Base-by-base conservation (phyloP, 2,888 invertebrate species). In the Agapostemon virescens region DNA sequence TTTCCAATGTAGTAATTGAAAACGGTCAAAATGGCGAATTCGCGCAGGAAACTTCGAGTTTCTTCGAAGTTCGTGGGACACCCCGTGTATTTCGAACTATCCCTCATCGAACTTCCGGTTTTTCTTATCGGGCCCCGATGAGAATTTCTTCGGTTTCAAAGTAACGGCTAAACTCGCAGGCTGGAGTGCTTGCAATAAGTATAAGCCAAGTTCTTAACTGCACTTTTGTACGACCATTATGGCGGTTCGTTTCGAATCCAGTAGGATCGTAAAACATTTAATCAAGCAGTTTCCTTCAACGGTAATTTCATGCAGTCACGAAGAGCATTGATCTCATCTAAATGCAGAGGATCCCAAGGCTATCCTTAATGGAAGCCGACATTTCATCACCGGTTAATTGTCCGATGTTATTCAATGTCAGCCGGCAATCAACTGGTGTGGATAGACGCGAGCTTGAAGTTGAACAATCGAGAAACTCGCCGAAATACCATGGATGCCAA, bases 381-480 rank as follows among this genome's bases (percentile, higher is more conserved):
- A 13, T 55, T 55, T 55, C 55, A 26, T 55, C 55, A 7, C 2
- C 15, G 17, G 55, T 30, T 55, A 55, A 55, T 55, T 30, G 55
- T 26, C 61, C 30, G 33, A 33, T 61, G 61, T 61, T 61, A 61
- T 61, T 61, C 61, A 33, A 33, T 61, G 30, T 61, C 61, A 61
- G 33, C 20, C 61, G 13, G 33, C 61, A 20, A 30, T 61, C 61
- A 33, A 15, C 30, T 20, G 61, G 33, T 33, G 61, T 61, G 33
- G 33, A 61, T 3, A 20, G 61, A 61, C 61, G 17, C 20, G 61
- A 20, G 33, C 33, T 33, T 33, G 61, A 61, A 61, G 61, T 61
- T 61, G 61, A 61, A 61, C 61, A 61, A 61, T 61, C 33, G 33
- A 61, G 61, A 61, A 33, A 61, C 61, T 61, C 33, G 20, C 33